phyloP scores from a whole-genome alignment of 2,888 invertebrate species.

The Drosophila helvetica region DNA sequence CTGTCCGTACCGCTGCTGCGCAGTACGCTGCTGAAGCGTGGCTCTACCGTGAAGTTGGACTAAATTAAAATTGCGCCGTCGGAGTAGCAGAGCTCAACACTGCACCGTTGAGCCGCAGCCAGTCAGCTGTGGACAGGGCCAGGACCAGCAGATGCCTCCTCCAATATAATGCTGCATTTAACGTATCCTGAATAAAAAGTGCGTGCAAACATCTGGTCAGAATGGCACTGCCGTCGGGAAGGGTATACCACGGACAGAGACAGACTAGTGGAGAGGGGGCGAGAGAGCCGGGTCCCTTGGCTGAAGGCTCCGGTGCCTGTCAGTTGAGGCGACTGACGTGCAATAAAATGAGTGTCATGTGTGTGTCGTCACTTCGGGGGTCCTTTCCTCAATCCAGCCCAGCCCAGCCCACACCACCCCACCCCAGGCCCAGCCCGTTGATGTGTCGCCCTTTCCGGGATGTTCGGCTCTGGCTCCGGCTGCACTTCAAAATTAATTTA shows the following conservation, averaged over 20 bases:
- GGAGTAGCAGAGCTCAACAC: no score
- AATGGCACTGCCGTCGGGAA: neutral
- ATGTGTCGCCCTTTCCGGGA: constrained; percentile 59
- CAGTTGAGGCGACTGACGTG: constrained; percentile 67
- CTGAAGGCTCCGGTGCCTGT: constrained; percentile 49
- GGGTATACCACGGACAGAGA: constrained; percentile 6
- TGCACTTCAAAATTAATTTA: constrained; percentile 77
- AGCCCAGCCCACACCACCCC: neutral
- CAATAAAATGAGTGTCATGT: constrained; percentile 78
- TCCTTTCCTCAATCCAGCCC: neutral
- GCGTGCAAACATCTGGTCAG: neutral
- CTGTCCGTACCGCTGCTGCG: no score
- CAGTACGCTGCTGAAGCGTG: no score
- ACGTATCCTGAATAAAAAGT: neutral
- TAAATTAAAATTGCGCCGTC: no score
- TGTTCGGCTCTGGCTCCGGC: constrained; percentile 38
- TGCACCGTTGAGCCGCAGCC: no score
- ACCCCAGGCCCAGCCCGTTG: constrained; percentile 21
- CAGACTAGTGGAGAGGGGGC: neutral
- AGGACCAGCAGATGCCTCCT: no score
- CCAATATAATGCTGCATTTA: no score
- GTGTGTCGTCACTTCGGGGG: constrained; percentile 27
- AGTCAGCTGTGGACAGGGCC: no score
- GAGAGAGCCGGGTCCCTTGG: constrained; percentile 27
- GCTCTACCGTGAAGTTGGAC: no score